Evolutionary conservation across 2,797 vertebrate species (phyloP).

Genomic region (Lophotriccus pileatus): DNA sequence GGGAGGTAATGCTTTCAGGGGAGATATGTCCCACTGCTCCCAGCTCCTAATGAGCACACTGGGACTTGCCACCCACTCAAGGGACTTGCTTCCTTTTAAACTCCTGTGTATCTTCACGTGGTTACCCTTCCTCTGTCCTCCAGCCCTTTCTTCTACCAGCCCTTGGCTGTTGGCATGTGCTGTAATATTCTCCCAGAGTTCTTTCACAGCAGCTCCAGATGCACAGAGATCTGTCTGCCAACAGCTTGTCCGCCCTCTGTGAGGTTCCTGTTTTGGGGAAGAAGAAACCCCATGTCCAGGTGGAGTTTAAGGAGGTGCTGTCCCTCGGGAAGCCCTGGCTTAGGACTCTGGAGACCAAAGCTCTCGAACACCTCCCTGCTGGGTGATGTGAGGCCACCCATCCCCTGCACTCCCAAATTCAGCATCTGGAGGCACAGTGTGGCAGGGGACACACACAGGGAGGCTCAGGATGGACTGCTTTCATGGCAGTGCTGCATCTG

Average conservation of each 20-base stretch:
- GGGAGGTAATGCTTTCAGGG: not conserved
- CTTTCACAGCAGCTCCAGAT: not conserved
- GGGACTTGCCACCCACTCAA: not conserved
- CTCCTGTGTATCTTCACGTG: rapidly evolving
- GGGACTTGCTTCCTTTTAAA: not conserved
- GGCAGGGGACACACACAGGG: rapidly evolving
- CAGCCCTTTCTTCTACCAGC: not conserved
- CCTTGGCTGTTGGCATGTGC: not conserved
- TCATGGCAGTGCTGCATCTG: rapidly evolving
- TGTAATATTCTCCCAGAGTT: not conserved
- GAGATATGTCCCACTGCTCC: not conserved
- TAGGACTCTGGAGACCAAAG: not conserved
- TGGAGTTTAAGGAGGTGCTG: not conserved
- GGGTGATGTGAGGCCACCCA: rapidly evolving
- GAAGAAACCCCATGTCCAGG: not conserved
- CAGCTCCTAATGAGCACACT: not conserved
- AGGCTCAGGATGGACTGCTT: not conserved
- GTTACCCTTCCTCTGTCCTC: not conserved
- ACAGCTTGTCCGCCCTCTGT: not conserved
- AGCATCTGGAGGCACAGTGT: not conserved
- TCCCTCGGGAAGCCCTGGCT: not conserved
- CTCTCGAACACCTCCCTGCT: not conserved
- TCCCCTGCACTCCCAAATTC: not conserved
- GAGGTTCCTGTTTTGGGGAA: not conserved
- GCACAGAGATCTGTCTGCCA: not conserved